Conservation (phyloP, 1,140 invertebrate genomes). For the Drosophila albomicans region DNA sequence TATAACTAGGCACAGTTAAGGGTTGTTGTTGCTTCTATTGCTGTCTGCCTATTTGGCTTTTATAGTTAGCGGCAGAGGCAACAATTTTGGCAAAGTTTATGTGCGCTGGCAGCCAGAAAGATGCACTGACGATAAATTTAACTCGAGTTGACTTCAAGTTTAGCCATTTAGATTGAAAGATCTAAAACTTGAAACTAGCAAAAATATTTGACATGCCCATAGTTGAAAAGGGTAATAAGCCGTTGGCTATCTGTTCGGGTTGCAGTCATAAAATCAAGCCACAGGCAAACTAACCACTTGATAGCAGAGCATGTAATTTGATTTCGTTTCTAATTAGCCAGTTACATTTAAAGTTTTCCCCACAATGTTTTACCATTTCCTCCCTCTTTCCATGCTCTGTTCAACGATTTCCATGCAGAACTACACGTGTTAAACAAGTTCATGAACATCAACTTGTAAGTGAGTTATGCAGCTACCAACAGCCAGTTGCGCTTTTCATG, state of each 20-base stretch:
- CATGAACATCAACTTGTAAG: slow-evolving; percentile 63
- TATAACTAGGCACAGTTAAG: slow-evolving; percentile 51
- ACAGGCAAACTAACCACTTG: slow-evolving; percentile 14
- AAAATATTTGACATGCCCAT: slow-evolving; percentile 10
- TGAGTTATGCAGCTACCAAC: slow-evolving; percentile 40
- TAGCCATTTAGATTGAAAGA: slow-evolving; percentile 68
- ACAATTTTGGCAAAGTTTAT: slow-evolving; percentile 67
- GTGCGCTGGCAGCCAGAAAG: slow-evolving; percentile 50
- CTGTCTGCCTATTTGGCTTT: slow-evolving; percentile 52
- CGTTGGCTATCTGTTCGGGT: slow-evolving; percentile 37
- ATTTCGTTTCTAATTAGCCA: slow-evolving; percentile 61
- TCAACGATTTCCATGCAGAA: slow-evolving; percentile 28
- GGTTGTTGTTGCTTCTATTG: slow-evolving; percentile 19
- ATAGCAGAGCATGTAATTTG: slow-evolving; percentile 45
- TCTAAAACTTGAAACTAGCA: slow-evolving; percentile 42
- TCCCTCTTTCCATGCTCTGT: not conserved
- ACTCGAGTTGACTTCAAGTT: slow-evolving; percentile 66
- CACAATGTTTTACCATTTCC: not conserved
- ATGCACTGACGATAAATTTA: slow-evolving; percentile 66
- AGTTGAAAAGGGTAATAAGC: slow-evolving; percentile 39
- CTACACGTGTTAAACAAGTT: slow-evolving; percentile 76
- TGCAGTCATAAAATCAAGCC: slow-evolving; percentile 37
- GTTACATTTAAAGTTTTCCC: slow-evolving; percentile 47
- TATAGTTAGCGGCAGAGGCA: slow-evolving; percentile 56
- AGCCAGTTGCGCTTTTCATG: slow-evolving; percentile 39